These are phyloP conservation scores for Equus quagga DNA, from an alignment of 2,113 vertebrate species.

Conservation along the genomic window DNA sequence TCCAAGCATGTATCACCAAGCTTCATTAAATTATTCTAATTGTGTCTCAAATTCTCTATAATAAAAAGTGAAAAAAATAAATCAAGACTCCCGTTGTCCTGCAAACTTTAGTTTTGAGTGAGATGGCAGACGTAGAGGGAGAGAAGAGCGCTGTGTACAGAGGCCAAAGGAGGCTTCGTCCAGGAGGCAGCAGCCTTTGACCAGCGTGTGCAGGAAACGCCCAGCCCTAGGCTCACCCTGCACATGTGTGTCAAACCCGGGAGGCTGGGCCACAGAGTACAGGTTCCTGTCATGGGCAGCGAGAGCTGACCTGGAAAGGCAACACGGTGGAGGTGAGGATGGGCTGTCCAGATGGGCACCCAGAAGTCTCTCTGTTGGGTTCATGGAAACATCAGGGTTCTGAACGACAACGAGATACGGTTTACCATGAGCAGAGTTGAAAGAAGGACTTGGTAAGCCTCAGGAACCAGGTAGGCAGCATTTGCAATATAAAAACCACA, in stretches of 20 bases:
- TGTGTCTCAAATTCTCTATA: not conserved
- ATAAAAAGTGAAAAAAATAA: conserved; percentile 3
- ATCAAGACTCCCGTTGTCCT: not conserved
- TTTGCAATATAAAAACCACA: not conserved
- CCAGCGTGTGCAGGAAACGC: not conserved
- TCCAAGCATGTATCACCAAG: not conserved
- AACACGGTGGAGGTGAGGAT: not conserved
- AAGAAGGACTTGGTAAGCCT: not conserved
- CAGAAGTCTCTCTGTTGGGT: not conserved
- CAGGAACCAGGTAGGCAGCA: not conserved
- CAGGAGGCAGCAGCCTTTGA: not conserved
- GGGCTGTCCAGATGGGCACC: not conserved
- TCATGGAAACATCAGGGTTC: not conserved
- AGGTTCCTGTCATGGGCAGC: not conserved
- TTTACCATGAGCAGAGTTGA: not conserved
- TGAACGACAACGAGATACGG: not conserved
- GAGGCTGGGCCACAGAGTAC: not conserved
- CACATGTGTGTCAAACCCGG: not conserved
- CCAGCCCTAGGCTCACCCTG: not conserved
- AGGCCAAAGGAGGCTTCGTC: not conserved
- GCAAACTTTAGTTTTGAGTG: not conserved
- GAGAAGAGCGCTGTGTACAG: not conserved
- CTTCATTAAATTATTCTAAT: not conserved
- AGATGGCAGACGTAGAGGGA: not conserved
- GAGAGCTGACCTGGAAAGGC: not conserved